These are phyloP conservation scores for Diloba caeruleocephala DNA, from an alignment of 2,888 invertebrate species.

Conservation along the genomic window DNA sequence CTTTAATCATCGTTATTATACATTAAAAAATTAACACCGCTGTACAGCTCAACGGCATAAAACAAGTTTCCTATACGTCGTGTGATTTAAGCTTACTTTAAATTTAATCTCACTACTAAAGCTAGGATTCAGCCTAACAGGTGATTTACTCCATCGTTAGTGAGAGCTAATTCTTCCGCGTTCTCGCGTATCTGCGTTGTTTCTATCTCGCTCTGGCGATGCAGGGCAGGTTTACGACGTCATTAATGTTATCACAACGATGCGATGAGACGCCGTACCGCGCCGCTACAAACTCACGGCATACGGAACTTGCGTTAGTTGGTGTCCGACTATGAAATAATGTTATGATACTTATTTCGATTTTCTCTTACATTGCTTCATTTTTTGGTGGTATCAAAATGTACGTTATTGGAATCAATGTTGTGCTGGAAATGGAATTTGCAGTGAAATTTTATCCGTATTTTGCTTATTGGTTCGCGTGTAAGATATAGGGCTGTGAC, in stretches of 20 bases:
- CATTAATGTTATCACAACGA: slow-evolving; percentile 82
- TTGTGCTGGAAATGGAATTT: slow-evolving; percentile 19
- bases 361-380: slow-evolving; percentile 24
- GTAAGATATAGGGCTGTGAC: slow-evolving; percentile 18
- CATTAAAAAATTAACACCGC: too few relatives aligned
- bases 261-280: slow-evolving; percentile 61
- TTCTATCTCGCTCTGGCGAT: slow-evolving; percentile 71
- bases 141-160: slow-evolving; percentile 86
- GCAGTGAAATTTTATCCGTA: slow-evolving; percentile 27
- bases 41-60: slow-evolving; percentile 41
- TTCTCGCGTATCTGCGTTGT: slow-evolving; percentile 75
- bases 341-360: slow-evolving; percentile 32
- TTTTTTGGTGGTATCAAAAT: slow-evolving; percentile 23
- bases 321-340: slow-evolving; percentile 45
- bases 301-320: slow-evolving; percentile 58
- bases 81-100: slow-evolving; percentile 73
- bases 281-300: slow-evolving; percentile 65
- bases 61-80: slow-evolving; percentile 60
- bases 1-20: slow-evolving; percentile 19
- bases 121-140: slow-evolving; percentile 69
- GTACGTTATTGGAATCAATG: slow-evolving; percentile 7
- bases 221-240: slow-evolving; percentile 81
- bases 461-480: slow-evolving; percentile 24
- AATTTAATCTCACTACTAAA: slow-evolving; percentile 75
- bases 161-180: slow-evolving; percentile 85